Evolutionary conservation across 2,797 vertebrate species (phyloP).

Genomic region (Takifugu ocellatus): DNA sequence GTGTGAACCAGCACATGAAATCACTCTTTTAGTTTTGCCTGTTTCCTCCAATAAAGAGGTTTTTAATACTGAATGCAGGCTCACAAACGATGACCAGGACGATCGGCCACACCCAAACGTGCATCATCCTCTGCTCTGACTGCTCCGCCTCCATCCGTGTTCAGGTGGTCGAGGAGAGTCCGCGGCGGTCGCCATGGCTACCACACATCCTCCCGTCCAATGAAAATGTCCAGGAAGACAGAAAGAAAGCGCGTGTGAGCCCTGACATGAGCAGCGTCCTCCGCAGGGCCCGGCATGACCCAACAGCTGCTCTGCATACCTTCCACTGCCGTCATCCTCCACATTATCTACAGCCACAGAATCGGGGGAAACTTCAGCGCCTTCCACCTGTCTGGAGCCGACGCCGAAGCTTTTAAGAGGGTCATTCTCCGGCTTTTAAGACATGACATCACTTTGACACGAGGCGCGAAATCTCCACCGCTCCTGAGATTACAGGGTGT

Average conservation of each 20-base stretch:
- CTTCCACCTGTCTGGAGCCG: conserved; percentile 35
- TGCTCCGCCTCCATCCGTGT: no score
- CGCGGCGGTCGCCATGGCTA: no score
- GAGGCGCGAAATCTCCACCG: conserved; percentile 41
- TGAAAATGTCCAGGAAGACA: no score
- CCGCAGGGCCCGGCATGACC: conserved; percentile 36
- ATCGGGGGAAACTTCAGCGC: conserved; percentile 26
- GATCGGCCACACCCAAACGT: no score
- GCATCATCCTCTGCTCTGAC: no score
- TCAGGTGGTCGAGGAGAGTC: no score
- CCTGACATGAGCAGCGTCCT: neutral
- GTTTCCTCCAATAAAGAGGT: no score
- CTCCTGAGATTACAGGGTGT: conserved; percentile 38
- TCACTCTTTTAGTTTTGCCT: no score
- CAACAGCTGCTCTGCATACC: conserved; percentile 56
- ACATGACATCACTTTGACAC: conserved; percentile 43
- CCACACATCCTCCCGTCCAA: no score
- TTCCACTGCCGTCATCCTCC: conserved; percentile 48
- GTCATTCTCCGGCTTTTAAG: conserved; percentile 39
- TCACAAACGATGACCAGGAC: no score
- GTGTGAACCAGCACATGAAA: no score
- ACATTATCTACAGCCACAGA: conserved; percentile 9
- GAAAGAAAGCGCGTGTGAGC: neutral
- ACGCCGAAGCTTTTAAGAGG: conserved; percentile 33
- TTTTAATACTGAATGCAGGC: no score